Evolutionary conservation across 2,113 vertebrate genomes (phyloP).

Genomic region (Ciconia maguari): DNA sequence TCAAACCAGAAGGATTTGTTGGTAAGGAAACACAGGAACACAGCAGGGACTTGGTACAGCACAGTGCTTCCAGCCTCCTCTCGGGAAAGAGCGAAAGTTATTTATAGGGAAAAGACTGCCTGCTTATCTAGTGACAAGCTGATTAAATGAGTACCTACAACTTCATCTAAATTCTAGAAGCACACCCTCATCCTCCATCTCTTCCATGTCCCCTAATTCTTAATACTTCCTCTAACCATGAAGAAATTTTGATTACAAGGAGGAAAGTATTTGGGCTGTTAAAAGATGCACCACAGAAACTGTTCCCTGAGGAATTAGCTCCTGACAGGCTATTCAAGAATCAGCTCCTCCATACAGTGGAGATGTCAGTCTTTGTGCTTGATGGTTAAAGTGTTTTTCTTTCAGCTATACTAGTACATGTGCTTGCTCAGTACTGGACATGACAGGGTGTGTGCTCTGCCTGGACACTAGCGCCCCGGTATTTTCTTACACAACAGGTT

Average conservation of each 20-base stretch:
- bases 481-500: background rate
- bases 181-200: background rate
- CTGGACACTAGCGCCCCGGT: background rate
- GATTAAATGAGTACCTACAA: background rate
- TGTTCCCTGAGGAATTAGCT: background rate
- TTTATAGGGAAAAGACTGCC: background rate
- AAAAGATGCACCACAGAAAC: background rate
- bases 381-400: background rate
- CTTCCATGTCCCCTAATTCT: background rate
- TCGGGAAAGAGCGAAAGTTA: background rate
- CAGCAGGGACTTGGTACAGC: background rate
- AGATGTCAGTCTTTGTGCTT: background rate
- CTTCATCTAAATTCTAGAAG: background rate
- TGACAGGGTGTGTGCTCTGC: background rate
- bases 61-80: background rate
- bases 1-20: background rate
- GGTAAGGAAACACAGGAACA: background rate
- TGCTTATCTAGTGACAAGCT: background rate
- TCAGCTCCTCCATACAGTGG: background rate
- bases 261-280: background rate
- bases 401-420: background rate
- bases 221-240: background rate
- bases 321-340: background rate
- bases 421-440: background rate
- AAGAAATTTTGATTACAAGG: background rate